Conservation (phyloP, 2,797 vertebrate species). For the Cossypha niveicapilla region DNA sequence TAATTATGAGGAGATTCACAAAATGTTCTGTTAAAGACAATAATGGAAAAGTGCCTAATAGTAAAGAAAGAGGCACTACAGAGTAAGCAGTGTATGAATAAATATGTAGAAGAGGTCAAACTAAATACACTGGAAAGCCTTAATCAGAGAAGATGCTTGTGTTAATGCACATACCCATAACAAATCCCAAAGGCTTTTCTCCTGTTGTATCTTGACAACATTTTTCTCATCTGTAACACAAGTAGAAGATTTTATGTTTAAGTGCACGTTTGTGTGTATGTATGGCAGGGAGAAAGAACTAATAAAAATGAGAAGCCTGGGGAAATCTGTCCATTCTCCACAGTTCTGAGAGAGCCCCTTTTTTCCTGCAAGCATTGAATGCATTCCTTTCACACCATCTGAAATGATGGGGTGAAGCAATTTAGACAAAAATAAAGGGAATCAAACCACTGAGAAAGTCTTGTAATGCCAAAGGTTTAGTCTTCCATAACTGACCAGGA, state of each 20-base stretch:
- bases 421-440: slow-evolving; percentile 33
- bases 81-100: background rate
- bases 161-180: background rate
- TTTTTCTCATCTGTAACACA: background rate
- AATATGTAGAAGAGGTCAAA: background rate
- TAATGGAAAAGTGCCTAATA: background rate
- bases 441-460: slow-evolving; percentile 26
- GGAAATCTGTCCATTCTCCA: background rate
- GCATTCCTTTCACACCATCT: slow-evolving; percentile 26
- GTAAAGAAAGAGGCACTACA: background rate
- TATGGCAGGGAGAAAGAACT: background rate
- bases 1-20: background rate
- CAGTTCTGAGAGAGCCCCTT: background rate
- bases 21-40: background rate
- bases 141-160: background rate
- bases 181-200: background rate
- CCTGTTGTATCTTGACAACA: background rate
- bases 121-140: background rate
- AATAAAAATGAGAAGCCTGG: background rate
- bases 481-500: background rate
- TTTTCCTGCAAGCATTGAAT: background rate
- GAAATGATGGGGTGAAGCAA: background rate
- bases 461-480: slow-evolving; percentile 12
- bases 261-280: background rate
- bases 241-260: background rate